Base-by-base conservation (phyloP, 2,113 vertebrate species). In the Microtus ochrogaster region DNA sequence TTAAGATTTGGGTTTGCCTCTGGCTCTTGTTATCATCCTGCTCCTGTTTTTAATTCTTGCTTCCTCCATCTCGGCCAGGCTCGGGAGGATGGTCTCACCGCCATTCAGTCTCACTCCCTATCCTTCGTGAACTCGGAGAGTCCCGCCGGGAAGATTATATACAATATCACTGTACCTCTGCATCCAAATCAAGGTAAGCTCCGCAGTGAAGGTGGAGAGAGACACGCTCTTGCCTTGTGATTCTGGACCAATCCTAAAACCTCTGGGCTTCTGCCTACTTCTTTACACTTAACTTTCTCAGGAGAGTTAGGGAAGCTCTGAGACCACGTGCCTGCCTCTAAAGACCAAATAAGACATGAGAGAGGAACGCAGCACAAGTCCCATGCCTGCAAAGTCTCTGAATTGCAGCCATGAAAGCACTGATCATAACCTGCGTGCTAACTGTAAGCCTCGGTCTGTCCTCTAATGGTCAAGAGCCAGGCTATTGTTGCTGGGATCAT, bases 91-190 rank as follows among this genome's bases (percentile, higher is more conserved):
- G 98, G 98, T 0, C 98, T 99, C 96, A 99, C 99, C 5, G 98
- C 99, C 97, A 99, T 99, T 97, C 99, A 99, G 21, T 98, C 99
- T 6, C 98, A 99, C 86, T 99, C 99, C 82, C 98, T 99, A 52
- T 99, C 99, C 94, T 99, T 99, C 97, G 49, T 99, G 88, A 99
- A 99, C 97, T 98, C 99, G 0, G 99, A 99, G 96, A 98, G 98
- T 87, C 99, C 99, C 78, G 99, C 98, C 36, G 98, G 99, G 84
- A 99, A 99, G 96, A 98, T 99, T 89, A 73, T 99, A 58, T 99
- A 99, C 98, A 99, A 99, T 61, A 98, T 99, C 98, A 99, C 99
- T 24, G 98, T 98, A 83, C 99, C 99, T 16, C 98, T 99, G 22
- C 98, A 97, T 49, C 98, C 98, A n/a, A 98, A 98, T 97, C 99